Conservation (phyloP, 2,888 invertebrate species). For the Eubasilissa splendida region DNA sequence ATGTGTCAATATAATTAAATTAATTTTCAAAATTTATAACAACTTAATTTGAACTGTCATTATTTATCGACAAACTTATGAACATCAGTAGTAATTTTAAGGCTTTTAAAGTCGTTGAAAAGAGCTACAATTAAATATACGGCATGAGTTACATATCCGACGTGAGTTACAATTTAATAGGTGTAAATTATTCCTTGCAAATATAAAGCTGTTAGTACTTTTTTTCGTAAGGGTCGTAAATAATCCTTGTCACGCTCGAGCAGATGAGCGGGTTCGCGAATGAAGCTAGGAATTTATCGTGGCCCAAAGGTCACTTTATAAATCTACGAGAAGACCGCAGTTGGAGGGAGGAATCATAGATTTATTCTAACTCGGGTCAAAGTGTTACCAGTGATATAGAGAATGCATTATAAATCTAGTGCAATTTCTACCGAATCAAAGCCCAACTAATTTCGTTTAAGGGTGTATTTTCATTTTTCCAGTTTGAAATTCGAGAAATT, state of each 20-base stretch:
- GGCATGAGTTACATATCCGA: no score
- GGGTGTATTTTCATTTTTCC: no score
- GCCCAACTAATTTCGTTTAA: background rate
- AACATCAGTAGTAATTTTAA: no score
- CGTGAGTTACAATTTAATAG: no score
- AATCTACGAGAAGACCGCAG: constrained; percentile 50
- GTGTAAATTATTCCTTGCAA: no score
- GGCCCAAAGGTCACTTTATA: constrained; percentile 56
- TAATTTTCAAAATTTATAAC: no score
- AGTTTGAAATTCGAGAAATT: no score
- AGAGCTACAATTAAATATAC: no score
- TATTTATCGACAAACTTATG: no score
- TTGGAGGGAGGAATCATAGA: constrained; percentile 48
- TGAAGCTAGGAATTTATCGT: constrained; percentile 54
- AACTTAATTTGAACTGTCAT: no score
- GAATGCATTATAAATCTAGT: constrained; percentile 27
- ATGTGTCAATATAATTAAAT: no score
- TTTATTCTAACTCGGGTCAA: constrained; percentile 43
- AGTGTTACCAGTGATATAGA: constrained; percentile 33
- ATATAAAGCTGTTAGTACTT: background rate
- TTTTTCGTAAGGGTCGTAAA: constrained; percentile 39
- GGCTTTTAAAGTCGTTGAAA: no score
- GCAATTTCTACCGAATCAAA: background rate
- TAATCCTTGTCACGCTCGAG: constrained; percentile 38
- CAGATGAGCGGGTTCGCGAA: constrained; percentile 41